Base-by-base conservation (phyloP, 2,888 invertebrate genomes). In the Pseudanteris insignis region DNA sequence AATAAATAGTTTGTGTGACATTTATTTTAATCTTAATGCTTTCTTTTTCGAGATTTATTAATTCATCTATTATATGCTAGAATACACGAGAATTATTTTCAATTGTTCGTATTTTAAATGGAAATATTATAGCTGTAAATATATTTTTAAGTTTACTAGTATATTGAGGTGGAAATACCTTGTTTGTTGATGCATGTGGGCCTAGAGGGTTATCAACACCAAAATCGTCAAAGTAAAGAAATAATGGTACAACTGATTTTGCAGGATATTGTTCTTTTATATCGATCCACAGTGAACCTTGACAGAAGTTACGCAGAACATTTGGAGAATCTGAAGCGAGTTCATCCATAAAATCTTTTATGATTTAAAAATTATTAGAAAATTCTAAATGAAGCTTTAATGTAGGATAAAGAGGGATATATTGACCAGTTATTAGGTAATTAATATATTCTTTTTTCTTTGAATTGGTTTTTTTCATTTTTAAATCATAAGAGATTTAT, bases 171-270 rank as follows among this genome's bases (percentile, higher is more conserved):
- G 57, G 30, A 9, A 30, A 41, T 7, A 37, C 28, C 37, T 59
- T 53, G 30, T 47, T 51, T 9, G 12, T n/a, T n/a, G 15, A 18
- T 9, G 13, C 10, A 30, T 60, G 53, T 2, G 53, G 14, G 5
- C 60, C 53, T 11, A 53, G 28, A 2, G 30, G 5, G 29, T 54
- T 60, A 2, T 41, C 43, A 5, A 54, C 48, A n/a, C 24, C n/a
- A 26, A 53, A 53, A 12, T 59, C 51, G 12, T 59, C 53, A 12
- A 36, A 53, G 36, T 59, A 51, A 11, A 47, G 2, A 8, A 50
- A 33, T 2, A 50, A 7, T 11, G 58, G 58, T 2, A 58, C 6
- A 24, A 37, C 14, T n/a, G 33, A 40, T 34, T 51, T 51, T 8
- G 29, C 14, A 9, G 8, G 7, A 37, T 41, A 57, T 10, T 9